Conservation (phyloP, 2,888 invertebrate genomes). For the Acleris sparsana region DNA sequence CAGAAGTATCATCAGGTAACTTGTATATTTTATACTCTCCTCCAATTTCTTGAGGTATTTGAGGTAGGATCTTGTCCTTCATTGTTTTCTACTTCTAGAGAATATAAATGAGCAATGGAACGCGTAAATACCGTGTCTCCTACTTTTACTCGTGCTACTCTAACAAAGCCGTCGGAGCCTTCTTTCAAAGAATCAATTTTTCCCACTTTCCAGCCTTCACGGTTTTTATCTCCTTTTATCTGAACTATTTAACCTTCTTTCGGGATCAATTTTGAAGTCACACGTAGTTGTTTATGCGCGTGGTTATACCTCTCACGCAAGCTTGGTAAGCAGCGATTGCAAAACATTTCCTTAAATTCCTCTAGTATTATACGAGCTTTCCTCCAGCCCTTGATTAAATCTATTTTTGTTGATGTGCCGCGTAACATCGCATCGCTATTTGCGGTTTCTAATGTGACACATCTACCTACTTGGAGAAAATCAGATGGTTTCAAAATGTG, state of each 20-base stretch:
- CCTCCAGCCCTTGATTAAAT: slow-evolving; percentile 12
- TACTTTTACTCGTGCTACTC: slow-evolving; percentile 30
- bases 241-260: slow-evolving; percentile 27
- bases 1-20: neutral
- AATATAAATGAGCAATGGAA: slow-evolving; percentile 19
- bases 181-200: slow-evolving; percentile 18
- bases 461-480: slow-evolving; percentile 21
- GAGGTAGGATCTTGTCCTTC: neutral
- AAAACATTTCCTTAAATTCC: slow-evolving; percentile 15
- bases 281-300: slow-evolving; percentile 24
- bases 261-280: slow-evolving; percentile 1
- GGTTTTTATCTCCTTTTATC: slow-evolving; percentile 30
- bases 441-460: neutral
- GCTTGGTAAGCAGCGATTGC: neutral
- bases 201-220: slow-evolving; percentile 31
- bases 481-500: slow-evolving; percentile 36
- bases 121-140: slow-evolving; percentile 10
- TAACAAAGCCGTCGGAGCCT: slow-evolving; percentile 18
- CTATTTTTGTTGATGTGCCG: neutral
- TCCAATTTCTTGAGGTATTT: too few relatives aligned
- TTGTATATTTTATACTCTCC: too few relatives aligned
- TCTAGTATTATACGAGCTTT: slow-evolving; percentile 9
- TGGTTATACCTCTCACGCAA: slow-evolving; percentile 14
- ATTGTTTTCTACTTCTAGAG: neutral
- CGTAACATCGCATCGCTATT: neutral